Base-by-base conservation (phyloP, 2,113 vertebrate species). In the Semnornis frantzii region DNA sequence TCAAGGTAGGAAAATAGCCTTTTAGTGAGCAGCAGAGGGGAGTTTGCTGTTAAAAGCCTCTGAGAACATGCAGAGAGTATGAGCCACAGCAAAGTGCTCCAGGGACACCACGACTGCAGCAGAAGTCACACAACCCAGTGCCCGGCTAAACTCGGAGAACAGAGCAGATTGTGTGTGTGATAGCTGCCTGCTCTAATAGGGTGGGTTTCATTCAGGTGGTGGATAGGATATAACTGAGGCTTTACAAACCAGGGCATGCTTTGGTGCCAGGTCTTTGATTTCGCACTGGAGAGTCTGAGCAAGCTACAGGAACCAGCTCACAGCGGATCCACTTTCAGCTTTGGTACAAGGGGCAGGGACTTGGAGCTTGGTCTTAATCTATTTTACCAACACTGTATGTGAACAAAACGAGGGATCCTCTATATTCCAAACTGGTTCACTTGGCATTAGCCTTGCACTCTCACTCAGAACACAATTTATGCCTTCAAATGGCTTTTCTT, bases 401-500 rank as follows among this genome's bases (percentile, higher is more conserved):
- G 82, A 23, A 68, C 4, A 42, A 33, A 70, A 18, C 19, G 27
- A 62, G 34, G 52, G 33, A 85, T 80, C 85, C 74, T 48, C 48
- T 74, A 50, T 31, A 44, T 30, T 81, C 54, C 65, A 33, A 52
- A 42, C 21, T 84, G 46, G 46, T 80, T 89, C 77, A 74, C 34
- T 85, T 59, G 46, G 50, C n/a, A n/a, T 77, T 76, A 90, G 50
- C 46, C 42, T 88, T 77, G 27, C 16, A 83, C 20, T 20, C 42
- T 86, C 21, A 3, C 2, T 4, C 21, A 42, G 60, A 80, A 86
- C 28, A 60, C 14, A 81, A 78, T 71, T 90, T 90, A 37, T 60
- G 50, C 33, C 58, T 90, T 34, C 58, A 92, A 94, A 71, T 11
- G 46, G 37, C 23, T 94, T 85, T 76, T 89, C 70, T 62, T 79